A percentile compares a stretch with the other conserved stretches of the same genome.
Evolutionary conservation across 1,140 invertebrate genomes (phyloP).

Genomic region (Mercenaria mercenaria): DNA sequence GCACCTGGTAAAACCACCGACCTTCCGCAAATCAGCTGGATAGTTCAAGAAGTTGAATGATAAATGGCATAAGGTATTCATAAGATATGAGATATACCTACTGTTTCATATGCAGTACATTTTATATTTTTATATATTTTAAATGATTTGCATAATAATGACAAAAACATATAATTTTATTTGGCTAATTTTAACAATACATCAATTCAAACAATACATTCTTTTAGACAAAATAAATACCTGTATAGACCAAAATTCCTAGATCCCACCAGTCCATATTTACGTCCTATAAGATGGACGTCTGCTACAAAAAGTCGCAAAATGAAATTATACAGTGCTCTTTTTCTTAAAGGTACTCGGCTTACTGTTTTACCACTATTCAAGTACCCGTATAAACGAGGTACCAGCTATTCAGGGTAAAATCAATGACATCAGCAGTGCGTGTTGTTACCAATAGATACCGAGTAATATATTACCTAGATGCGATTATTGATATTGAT

Average conservation of each 20-base stretch:
- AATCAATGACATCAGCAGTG: neutral
- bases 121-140: too few relatives aligned
- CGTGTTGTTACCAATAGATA: slow-evolving; percentile 19
- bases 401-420: neutral
- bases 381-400: neutral
- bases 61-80: too few relatives aligned
- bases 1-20: too few relatives aligned
- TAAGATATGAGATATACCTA: too few relatives aligned
- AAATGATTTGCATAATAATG: too few relatives aligned
- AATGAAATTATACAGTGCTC: neutral
- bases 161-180: too few relatives aligned
- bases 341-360: neutral
- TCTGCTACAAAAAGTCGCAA: neutral
- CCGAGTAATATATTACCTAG: neutral
- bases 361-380: neutral
- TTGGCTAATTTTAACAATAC: too few relatives aligned
- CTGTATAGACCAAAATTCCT: neutral
- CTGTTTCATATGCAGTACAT: too few relatives aligned
- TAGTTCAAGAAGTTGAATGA: too few relatives aligned
- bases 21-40: too few relatives aligned
- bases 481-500: neutral
- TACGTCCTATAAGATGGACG: neutral
- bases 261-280: slow-evolving; percentile 8
- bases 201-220: too few relatives aligned
- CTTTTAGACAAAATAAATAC: too few relatives aligned